Evolutionary conservation across 2,797 vertebrate genomes (phyloP).

Genomic region (Anas acuta): DNA sequence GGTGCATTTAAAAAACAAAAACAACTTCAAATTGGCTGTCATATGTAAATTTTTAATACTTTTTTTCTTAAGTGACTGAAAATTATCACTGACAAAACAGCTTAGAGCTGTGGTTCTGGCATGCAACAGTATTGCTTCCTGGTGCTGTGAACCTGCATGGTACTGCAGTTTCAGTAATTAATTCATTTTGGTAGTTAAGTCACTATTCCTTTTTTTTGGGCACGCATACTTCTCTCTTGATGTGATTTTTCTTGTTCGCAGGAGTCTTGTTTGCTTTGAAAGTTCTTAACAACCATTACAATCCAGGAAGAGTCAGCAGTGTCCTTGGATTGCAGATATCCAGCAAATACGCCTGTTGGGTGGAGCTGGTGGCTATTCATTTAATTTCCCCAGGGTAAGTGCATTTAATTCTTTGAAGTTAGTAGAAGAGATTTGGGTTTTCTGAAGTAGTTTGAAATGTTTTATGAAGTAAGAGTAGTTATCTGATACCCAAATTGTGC

Average conservation of each 20-base stretch:
- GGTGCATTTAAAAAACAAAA: not conserved
- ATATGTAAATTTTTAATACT: not conserved
- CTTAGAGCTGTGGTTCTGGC: not conserved
- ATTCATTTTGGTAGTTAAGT: not conserved
- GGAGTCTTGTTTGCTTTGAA: slow-evolving; percentile 97
- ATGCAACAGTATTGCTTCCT: not conserved
- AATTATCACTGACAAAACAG: not conserved
- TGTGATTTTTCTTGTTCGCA: slow-evolving; percentile 70
- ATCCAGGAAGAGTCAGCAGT: slow-evolving; percentile 84
- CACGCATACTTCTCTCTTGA: not conserved
- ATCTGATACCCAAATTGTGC: not conserved
- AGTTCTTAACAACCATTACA: slow-evolving; percentile 91
- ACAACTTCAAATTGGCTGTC: not conserved
- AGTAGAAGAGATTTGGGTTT: not conserved
- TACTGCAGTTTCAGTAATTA: not conserved
- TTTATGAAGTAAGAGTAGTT: not conserved
- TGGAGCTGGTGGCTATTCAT: slow-evolving; percentile 92
- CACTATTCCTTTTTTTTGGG: not conserved
- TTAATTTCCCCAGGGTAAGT: slow-evolving; percentile 89
- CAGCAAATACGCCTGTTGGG: slow-evolving; percentile 91
- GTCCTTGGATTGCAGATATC: slow-evolving; percentile 85
- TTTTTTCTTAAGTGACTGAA: not conserved
- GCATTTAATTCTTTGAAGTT: not conserved
- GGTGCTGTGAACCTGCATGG: not conserved
- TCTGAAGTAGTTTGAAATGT: not conserved